Evolutionary conservation across 2,888 invertebrate genomes (phyloP).

Genomic region (Heliconius aoede): DNA sequence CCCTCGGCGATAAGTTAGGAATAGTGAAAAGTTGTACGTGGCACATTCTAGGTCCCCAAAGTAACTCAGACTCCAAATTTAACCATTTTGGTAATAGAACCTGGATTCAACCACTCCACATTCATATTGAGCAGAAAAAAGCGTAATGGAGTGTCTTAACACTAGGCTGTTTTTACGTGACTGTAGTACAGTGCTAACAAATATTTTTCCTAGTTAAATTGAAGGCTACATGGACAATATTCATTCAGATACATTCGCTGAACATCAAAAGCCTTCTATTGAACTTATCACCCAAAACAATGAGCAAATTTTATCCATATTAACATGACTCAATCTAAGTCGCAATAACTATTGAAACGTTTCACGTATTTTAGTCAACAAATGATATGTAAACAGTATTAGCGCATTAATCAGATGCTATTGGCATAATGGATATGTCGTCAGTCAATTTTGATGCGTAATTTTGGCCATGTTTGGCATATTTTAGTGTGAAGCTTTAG

Average conservation of each 20-base stretch:
- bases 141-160: too few relatives aligned
- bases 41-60: too few relatives aligned
- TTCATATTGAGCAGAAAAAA: too few relatives aligned
- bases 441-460: conserved; percentile 43
- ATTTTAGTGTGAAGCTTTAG: conserved; percentile 40
- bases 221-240: not conserved
- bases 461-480: conserved; percentile 33
- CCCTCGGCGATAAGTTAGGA: too few relatives aligned
- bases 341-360: conserved; percentile 33
- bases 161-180: too few relatives aligned
- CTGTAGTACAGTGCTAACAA: too few relatives aligned
- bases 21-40: too few relatives aligned
- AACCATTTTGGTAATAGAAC: too few relatives aligned
- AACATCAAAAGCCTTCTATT: not conserved
- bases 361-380: conserved; percentile 40
- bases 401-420: conserved; percentile 45
- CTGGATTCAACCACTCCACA: too few relatives aligned
- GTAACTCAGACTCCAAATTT: too few relatives aligned
- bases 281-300: not conserved
- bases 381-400: conserved; percentile 48
- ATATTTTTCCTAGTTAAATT: too few relatives aligned
- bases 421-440: conserved; percentile 36
- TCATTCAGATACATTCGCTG: not conserved
- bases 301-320: not conserved
- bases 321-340: conserved; percentile 11